A percentile compares a stretch with the other conserved stretches of the same genome.
These are phyloP conservation scores for Pantala flavescens DNA, from an alignment of 1,140 invertebrate genomes.

Conservation along the genomic window DNA sequence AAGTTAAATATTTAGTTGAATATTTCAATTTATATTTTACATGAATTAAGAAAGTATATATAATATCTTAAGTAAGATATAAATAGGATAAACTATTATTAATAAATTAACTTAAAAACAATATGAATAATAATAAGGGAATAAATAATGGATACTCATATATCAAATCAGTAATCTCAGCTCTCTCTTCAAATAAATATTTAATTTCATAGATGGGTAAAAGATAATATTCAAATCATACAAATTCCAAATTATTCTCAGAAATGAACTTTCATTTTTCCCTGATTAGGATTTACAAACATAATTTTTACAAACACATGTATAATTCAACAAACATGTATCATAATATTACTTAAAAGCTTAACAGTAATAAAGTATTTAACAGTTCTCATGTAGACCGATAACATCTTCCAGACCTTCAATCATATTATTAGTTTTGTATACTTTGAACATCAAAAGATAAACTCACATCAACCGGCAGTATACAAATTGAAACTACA, in stretches of 20 bases:
- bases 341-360: background rate
- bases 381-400: background rate
- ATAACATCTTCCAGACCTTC: background rate
- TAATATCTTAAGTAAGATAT: background rate
- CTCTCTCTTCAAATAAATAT: constrained; percentile 7
- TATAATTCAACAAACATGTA: constrained; percentile 11
- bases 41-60: background rate
- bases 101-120: background rate
- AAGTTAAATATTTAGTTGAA: no score
- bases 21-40: no score
- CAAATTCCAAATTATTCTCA: constrained; percentile 4
- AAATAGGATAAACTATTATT: background rate
- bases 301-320: constrained; percentile 1
- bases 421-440: constrained; percentile 1
- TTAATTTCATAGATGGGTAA: background rate
- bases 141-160: background rate
- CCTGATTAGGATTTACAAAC: background rate
- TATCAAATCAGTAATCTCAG: constrained; percentile 4
- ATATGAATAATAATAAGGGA: background rate
- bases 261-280: background rate
- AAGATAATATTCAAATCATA: constrained; percentile 1
- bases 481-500: constrained; percentile 1
- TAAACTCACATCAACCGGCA: background rate
- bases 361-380: constrained; percentile 5
- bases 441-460: background rate